Base-by-base conservation (phyloP, 2,113 vertebrate genomes). In the Holacanthus passer region DNA sequence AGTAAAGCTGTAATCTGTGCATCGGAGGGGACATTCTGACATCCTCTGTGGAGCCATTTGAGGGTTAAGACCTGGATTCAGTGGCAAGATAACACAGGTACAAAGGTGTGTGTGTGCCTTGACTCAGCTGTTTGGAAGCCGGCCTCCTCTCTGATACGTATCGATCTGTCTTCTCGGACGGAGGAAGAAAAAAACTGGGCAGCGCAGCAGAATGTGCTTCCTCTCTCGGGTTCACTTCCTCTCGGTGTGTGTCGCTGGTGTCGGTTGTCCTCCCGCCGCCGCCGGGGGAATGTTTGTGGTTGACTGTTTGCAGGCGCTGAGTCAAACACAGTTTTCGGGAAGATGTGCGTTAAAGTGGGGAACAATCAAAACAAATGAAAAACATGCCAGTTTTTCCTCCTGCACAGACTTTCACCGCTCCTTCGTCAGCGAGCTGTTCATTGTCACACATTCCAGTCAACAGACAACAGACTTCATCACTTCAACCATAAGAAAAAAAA, bases 41-140 rank as follows among this genome's bases (percentile, higher is more conserved):
- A 32, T 37, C 48, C 41, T 37, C 0, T 1, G 20, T 27, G 7
- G 2, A 11, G 6, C 6, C n/a, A 7, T 48, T 7, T 53, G 9
- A 2, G 39, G 39, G 39, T 11, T 9, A 41, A 16, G 43, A 5
- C 43, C 7, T 41, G 39, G 39, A 11, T 41, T 41, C 1, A 41
- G 39, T 7, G 39, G 11, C 8, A 10, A 41, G 39, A 10, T 41
- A 3, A 41, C 8, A 41, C n/a, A n/a, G n/a, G n/a, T n/a, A n/a
- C n/a, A n/a, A n/a, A n/a, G 20, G 52, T 73, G 29, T 58, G 29
- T 67, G 60, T 50, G 72, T 48, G 19, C 80, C 73, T 89, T 90
- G 89, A 93, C 92, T 93, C 91, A 83, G 92, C 91, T 93, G 77
- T 93, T 90, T 71, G 60, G 68, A 74, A 67, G 67, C 64, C 55